Evolutionary conservation across 2,888 invertebrate species (phyloP).

Genomic region (Phrixothrix hirtus): DNA sequence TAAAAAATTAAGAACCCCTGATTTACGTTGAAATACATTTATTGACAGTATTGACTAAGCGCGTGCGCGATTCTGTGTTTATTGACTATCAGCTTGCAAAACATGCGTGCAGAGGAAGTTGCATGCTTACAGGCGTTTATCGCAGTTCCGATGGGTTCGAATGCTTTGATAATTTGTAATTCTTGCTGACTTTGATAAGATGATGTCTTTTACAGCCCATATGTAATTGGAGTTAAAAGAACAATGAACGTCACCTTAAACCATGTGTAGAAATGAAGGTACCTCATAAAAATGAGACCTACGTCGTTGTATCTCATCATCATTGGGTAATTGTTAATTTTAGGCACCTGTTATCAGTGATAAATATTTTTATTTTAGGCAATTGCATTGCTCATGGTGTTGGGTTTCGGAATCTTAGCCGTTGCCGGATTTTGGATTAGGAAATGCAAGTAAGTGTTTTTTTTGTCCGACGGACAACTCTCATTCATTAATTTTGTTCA

Average conservation of each 20-base stretch:
- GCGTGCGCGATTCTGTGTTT: constrained; percentile 33
- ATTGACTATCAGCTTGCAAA: constrained; percentile 34
- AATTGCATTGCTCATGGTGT: constrained; percentile 50
- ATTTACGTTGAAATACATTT: too few species aligned
- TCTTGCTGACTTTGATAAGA: constrained; percentile 10
- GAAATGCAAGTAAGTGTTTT: constrained; percentile 58
- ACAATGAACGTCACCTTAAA: constrained; percentile 7
- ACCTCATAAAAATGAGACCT: constrained; percentile 26
- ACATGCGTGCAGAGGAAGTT: constrained; percentile 31
- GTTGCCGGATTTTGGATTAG: constrained; percentile 57
- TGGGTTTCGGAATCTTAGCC: constrained; percentile 55
- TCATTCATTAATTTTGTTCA: too few species aligned
- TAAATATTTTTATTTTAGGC: constrained; percentile 47
- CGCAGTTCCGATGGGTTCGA: constrained; percentile 24
- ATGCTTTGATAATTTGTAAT: constrained; percentile 10
- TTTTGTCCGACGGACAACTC: background rate
- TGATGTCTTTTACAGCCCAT: background rate
- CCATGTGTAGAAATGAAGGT: constrained; percentile 34
- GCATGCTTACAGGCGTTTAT: constrained; percentile 37
- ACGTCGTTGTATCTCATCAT: constrained; percentile 9
- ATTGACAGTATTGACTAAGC: too few species aligned
- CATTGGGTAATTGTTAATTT: constrained; percentile 21
- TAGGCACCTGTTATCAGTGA: background rate
- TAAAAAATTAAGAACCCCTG: too few species aligned
- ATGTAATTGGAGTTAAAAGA: background rate